A percentile compares a stretch with the other conserved stretches of the same genome.
Evolutionary conservation across 35 echinoderm and acorn worm genomes (phyloP).

Genomic region (Lytechinus variegatus): DNA sequence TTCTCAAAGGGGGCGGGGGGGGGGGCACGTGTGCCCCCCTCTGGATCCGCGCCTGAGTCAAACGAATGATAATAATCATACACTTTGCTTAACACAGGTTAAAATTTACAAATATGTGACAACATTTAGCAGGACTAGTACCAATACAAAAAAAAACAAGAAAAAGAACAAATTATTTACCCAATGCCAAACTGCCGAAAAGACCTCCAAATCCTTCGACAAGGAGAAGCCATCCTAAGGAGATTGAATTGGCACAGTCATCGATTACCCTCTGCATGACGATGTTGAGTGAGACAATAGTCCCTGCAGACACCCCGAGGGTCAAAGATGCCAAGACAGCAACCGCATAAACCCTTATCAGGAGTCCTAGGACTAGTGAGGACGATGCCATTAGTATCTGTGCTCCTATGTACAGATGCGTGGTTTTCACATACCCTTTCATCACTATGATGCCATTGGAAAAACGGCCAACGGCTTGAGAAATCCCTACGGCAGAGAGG

Average conservation of each 20-base stretch:
- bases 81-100: too few relatives aligned
- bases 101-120: too few relatives aligned
- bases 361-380: not conserved
- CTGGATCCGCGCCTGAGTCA: too few relatives aligned
- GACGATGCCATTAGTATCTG: conserved; percentile 33
- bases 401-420: not conserved
- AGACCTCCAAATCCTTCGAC: not conserved
- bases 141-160: not conserved
- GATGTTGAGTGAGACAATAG: conserved; percentile 30
- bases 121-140: not conserved
- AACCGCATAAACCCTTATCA: conserved; percentile 7
- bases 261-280: conserved; percentile 42
- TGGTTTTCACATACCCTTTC: not conserved
- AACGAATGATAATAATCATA: too few relatives aligned
- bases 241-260: not conserved
- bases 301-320: not conserved
- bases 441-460: conserved; percentile 8
- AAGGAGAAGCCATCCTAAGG: conserved; percentile 4
- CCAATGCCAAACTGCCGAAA: not conserved
- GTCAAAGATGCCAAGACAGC: conserved; percentile 15
- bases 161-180: conserved; percentile 19
- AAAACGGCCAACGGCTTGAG: conserved; percentile 28
- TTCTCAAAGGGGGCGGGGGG: too few relatives aligned
- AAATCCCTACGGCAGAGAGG: not conserved
- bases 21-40: too few relatives aligned